Conservation (phyloP, 2,113 vertebrate species). For the Leuciscus idus region DNA sequence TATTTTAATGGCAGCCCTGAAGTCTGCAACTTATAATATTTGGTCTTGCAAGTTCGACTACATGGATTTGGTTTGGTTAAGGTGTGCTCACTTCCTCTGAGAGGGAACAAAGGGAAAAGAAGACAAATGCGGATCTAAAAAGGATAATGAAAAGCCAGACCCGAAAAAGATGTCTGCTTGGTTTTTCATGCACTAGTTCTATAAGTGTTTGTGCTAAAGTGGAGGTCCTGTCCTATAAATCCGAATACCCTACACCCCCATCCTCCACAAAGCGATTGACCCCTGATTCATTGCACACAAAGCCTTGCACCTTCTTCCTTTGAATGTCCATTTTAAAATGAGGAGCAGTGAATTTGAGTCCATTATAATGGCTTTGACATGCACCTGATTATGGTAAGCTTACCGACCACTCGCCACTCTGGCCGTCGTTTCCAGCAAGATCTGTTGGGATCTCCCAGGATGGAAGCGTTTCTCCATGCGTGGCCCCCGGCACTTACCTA, state of each 20-base stretch:
- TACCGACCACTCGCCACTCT: background rate
- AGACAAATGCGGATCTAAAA: constrained; percentile 67
- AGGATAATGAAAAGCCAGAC: constrained; percentile 73
- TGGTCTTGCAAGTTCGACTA: background rate
- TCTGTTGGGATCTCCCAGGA: constrained; percentile 82
- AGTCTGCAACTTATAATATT: background rate
- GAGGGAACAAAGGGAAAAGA: background rate
- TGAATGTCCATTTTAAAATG: constrained; percentile 81
- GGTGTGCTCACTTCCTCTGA: constrained; percentile 28
- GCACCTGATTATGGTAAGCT: constrained; percentile 80
- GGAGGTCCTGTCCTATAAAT: constrained; percentile 77
- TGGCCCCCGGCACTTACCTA: constrained; percentile 81
- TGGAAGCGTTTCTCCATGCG: constrained; percentile 79
- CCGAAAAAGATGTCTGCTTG: constrained; percentile 77
- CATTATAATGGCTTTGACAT: constrained; percentile 80
- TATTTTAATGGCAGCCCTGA: background rate
- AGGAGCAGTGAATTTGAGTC: constrained; percentile 82
- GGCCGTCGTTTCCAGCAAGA: constrained; percentile 49
- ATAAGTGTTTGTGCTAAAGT: constrained; percentile 30
- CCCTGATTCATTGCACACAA: constrained; percentile 84
- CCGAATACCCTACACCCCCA: constrained; percentile 65
- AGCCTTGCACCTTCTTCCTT: constrained; percentile 73
- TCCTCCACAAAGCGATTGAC: constrained; percentile 80
- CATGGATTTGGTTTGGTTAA: background rate
- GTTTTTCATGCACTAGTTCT: constrained; percentile 69